A percentile compares a stretch with the other conserved stretches of the same genome.
These are phyloP conservation scores for Scartelaos histophorus DNA, from an alignment of 2,113 vertebrate species.

Conservation along the genomic window DNA sequence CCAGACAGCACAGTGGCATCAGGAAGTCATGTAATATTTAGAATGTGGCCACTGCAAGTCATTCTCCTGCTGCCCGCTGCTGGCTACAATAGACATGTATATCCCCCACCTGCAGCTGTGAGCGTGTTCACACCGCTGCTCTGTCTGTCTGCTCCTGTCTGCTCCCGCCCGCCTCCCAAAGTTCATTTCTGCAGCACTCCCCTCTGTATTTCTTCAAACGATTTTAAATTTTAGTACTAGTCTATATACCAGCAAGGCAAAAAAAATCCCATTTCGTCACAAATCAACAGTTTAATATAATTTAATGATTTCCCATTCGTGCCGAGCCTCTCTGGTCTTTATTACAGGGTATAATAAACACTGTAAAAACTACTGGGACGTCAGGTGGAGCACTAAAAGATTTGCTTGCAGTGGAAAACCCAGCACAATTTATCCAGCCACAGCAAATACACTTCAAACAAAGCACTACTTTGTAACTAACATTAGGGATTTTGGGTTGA, in stretches of 20 bases:
- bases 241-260: neutral
- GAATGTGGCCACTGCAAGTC: conserved; percentile 72
- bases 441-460: neutral
- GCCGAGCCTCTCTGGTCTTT: conserved; percentile 9
- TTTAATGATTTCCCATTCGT: conserved; percentile 22
- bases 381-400: conserved; percentile 13
- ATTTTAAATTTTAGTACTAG: conserved; percentile 15
- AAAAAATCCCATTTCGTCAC: conserved; percentile 20
- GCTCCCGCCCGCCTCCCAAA: neutral
- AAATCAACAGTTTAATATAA: conserved; percentile 40
- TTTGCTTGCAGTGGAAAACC: neutral
- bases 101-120: conserved; percentile 26
- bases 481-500: neutral
- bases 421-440: conserved; percentile 13
- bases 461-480: neutral
- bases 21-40: conserved; percentile 83
- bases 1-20: conserved; percentile 75
- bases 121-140: conserved; percentile 10
- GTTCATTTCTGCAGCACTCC: conserved; percentile 16
- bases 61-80: conserved; percentile 58
- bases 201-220: conserved; percentile 23
- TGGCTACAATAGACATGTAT: conserved; percentile 72
- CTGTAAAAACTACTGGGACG: conserved; percentile 28
- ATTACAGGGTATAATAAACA: conserved; percentile 34
- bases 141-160: conserved; percentile 3